Percentiles rank a stretch among this genome's conserved stretches.
Evolutionary conservation across 1,140 invertebrate species (phyloP).

Genomic region (Oreohelix idahoensis): DNA sequence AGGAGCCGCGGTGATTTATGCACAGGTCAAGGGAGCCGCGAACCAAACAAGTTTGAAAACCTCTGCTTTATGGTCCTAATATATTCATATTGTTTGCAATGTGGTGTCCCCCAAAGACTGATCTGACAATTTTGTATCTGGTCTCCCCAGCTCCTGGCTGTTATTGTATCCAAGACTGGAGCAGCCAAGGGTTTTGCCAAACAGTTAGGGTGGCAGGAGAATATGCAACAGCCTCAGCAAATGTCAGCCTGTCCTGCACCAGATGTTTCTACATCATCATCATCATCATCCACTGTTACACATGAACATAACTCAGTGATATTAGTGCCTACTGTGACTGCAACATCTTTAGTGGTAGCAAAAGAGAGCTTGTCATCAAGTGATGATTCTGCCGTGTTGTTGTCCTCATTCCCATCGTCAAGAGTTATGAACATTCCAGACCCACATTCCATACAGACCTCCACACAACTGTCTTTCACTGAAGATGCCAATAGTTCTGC

Average conservation of each 20-base stretch:
- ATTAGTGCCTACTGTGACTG: background rate
- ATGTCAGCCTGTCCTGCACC: background rate
- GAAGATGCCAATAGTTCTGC: background rate
- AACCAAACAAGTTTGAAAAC: too few species aligned
- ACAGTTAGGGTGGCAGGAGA: conserved; percentile 78
- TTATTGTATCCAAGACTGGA: conserved; percentile 58
- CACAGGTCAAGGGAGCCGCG: too few species aligned
- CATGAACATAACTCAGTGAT: background rate
- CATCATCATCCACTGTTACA: background rate
- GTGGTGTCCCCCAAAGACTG: too few species aligned
- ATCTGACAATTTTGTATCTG: too few species aligned
- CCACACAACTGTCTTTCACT: background rate
- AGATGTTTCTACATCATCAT: background rate
- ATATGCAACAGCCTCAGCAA: conserved; percentile 62
- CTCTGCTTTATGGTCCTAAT: too few species aligned
- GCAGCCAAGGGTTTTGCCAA: conserved; percentile 68
- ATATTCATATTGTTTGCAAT: too few species aligned
- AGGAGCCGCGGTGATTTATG: too few species aligned
- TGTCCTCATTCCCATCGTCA: background rate
- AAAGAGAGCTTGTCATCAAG: background rate
- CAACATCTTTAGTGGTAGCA: background rate
- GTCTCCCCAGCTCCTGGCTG: conserved; percentile 59
- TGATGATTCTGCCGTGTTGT: background rate
- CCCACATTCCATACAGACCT: background rate
- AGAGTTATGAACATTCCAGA: background rate